Evolutionary conservation across 2,113 vertebrate species (phyloP).

Genomic region (Laticauda laticaudata): DNA sequence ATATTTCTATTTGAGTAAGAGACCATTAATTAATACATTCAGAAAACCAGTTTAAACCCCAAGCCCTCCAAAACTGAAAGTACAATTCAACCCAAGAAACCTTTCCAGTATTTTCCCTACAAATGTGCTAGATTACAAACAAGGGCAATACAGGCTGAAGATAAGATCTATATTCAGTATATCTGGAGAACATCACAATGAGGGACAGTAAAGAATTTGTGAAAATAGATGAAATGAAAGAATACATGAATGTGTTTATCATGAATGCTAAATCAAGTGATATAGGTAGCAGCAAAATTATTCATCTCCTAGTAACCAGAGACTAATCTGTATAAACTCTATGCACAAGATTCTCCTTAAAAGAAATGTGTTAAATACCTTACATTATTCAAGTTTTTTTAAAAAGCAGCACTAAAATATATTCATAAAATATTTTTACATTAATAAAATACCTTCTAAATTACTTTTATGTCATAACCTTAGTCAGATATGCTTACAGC

Average conservation of each 20-base stretch:
- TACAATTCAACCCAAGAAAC: not conserved
- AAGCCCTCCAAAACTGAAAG: not conserved
- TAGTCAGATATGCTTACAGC: not conserved
- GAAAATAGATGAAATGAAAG: not conserved
- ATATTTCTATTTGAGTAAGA: conserved; percentile 17
- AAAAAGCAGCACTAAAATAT: not conserved
- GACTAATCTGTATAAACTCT: conserved; percentile 22
- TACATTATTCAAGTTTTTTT: not conserved
- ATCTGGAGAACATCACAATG: not conserved
- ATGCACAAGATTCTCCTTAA: not conserved
- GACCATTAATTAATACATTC: not conserved
- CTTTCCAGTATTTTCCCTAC: not conserved
- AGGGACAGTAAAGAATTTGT: not conserved
- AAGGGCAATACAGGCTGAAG: not conserved
- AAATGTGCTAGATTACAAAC: not conserved
- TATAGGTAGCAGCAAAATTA: not conserved
- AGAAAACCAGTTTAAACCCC: conserved; percentile 11
- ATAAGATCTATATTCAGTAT: not conserved
- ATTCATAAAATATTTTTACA: not conserved
- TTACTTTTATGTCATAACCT: not conserved
- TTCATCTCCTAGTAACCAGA: not conserved
- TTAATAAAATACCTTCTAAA: not conserved
- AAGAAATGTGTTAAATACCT: conserved; percentile 18
- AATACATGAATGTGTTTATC: not conserved
- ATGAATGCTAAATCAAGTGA: not conserved